Conservation (phyloP, 23 tunicate species). For the Oikopleura dioica region DNA sequence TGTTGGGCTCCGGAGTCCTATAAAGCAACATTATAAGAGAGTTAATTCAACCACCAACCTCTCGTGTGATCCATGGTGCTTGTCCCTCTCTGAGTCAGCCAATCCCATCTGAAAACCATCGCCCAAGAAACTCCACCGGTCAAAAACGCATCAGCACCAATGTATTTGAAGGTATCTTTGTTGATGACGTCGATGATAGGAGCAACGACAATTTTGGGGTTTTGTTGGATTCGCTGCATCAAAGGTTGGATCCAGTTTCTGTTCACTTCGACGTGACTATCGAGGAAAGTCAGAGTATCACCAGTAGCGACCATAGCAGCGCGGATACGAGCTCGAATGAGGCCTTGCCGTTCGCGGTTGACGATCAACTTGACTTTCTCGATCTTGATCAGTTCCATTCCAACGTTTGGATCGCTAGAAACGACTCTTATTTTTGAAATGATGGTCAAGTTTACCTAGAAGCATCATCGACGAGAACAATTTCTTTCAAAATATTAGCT, state of each 20-base stretch:
- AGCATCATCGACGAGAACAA: neutral
- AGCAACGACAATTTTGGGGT: constrained; percentile 7
- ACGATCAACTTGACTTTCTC: too few relatives aligned
- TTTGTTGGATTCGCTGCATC: neutral
- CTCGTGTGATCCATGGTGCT: neutral
- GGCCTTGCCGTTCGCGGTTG: too few relatives aligned
- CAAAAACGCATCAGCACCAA: constrained; percentile 74
- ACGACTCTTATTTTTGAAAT: too few relatives aligned
- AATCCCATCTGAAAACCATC: constrained; percentile 11
- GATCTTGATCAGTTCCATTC: constrained; percentile 27
- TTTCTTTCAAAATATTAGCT: constrained; percentile 5
- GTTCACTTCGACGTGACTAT: neutral
- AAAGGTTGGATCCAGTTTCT: neutral
- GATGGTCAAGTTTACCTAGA: too few relatives aligned
- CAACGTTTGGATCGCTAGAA: constrained; percentile 33
- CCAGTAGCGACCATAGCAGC: constrained; percentile 7
- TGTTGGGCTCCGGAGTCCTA: constrained; percentile 18
- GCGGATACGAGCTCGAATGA: neutral
- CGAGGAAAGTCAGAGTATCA: neutral
- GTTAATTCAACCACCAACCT: too few relatives aligned
- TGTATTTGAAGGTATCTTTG: constrained; percentile 62
- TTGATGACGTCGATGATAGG: constrained; percentile 7
- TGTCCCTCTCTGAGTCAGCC: neutral
- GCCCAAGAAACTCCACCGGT: constrained; percentile 26
- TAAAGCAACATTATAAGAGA: too few relatives aligned